Conservation (phyloP, 2,113 vertebrate genomes). For the Corythaeola cristata region DNA sequence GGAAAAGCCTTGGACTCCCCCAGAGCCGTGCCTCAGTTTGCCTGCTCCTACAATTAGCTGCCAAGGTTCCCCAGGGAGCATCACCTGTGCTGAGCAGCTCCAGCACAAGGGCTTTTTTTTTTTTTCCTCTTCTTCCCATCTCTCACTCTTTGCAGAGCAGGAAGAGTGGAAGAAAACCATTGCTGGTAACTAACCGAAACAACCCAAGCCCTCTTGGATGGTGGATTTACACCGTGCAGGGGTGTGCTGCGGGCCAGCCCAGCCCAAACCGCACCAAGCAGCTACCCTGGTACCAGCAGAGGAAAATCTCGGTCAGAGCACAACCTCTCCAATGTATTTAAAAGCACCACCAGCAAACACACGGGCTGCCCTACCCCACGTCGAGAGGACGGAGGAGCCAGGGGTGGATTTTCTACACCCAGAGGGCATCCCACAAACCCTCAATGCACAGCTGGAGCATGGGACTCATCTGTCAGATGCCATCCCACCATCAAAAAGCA, state of each 20-base stretch:
- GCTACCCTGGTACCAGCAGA: background rate
- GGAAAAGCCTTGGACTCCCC: background rate
- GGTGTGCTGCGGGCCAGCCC: background rate
- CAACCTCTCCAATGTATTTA: background rate
- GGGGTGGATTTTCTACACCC: background rate
- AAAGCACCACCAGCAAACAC: background rate
- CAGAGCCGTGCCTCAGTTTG: background rate
- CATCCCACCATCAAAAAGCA: background rate
- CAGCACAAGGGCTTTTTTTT: background rate
- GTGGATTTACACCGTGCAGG: accelerated
- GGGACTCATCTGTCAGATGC: background rate
- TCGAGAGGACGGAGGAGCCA: background rate
- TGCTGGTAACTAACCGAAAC: background rate
- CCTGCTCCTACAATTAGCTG: background rate
- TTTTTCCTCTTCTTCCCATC: background rate
- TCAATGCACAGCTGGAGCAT: background rate
- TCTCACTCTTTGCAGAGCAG: background rate
- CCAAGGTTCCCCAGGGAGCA: background rate
- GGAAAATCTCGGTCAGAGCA: background rate
- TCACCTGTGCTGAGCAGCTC: background rate
- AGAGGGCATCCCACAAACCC: background rate
- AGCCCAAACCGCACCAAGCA: background rate
- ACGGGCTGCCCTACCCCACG: background rate
- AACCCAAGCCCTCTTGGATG: background rate
- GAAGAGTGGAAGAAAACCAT: background rate